Conservation (phyloP, 2,113 vertebrate species). For the Anseranas semipalmata region DNA sequence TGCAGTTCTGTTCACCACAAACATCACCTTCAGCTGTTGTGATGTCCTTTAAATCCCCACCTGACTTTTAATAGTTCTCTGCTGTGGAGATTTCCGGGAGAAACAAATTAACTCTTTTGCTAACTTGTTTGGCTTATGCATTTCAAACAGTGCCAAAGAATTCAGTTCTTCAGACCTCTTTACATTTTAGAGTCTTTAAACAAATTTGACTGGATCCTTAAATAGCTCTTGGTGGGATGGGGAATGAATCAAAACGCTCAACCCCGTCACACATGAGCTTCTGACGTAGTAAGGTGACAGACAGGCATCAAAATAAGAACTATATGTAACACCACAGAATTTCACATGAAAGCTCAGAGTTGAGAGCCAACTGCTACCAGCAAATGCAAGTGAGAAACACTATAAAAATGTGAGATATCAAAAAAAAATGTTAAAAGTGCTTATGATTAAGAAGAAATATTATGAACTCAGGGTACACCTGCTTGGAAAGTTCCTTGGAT, state of each 20-base stretch:
- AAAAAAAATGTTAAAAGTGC: background rate
- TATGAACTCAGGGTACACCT: background rate
- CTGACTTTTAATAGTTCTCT: background rate
- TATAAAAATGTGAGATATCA: background rate
- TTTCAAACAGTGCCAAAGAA: background rate
- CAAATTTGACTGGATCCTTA: background rate
- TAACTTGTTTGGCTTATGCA: accelerated
- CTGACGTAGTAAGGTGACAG: background rate
- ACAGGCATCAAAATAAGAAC: background rate
- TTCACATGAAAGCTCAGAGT: background rate
- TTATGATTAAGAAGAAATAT: background rate
- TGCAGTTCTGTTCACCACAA: background rate
- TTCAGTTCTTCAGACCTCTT: background rate
- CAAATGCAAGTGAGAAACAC: background rate
- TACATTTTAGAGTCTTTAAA: background rate
- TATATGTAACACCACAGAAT: background rate
- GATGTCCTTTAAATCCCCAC: background rate
- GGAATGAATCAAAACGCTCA: background rate
- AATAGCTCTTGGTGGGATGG: background rate
- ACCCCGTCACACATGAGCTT: accelerated
- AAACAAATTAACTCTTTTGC: background rate
- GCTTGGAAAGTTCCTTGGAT: background rate
- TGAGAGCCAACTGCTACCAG: background rate
- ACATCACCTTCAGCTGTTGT: background rate
- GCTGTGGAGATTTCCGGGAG: background rate